Base-by-base conservation (phyloP, 2,113 vertebrate genomes). In the Aptenodytes forsteri region DNA sequence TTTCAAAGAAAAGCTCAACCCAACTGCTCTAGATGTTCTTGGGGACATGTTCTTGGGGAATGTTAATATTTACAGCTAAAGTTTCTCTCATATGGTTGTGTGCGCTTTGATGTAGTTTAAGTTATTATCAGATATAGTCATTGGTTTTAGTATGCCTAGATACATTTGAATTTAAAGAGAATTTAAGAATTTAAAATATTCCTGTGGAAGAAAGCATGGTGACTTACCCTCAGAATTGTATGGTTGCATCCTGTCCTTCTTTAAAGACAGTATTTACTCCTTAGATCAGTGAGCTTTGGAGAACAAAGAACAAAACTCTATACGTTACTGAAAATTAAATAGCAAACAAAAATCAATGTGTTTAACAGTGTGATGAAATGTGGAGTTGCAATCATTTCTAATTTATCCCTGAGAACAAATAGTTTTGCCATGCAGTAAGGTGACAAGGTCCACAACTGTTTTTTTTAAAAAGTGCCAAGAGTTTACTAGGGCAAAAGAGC, bases 261-360 rank as follows among this genome's bases (percentile, higher is more conserved):
- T 7, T 81, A 66, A 80, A 94, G 30, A 27, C 19, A 67, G 9
- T 21, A 40, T n/a, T 75, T 86, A 23, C 18, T 79, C 15, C 34
- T 73, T 62, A 79, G 49, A 59, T 5, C 17, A 25, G 19, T 80
- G 15, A 77, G 11, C 30, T 52, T 49, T 58, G 42, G 13, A 84
- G 55, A 89, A 76, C 8, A 55, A 65, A 92, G 88, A 92, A 30
- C 10, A 89, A 64, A 82, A 66, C 18, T 73, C 16, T 22, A 71
- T 67, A 40, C 16, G 50, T 90, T 87, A 90, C 65, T 87, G 73
- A 89, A 95, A 87, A 88, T 67, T 86, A 89, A 95, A 83, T 46
- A 49, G 9, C 19, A 52, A 86, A 64, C 2, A 16, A 90, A 96
- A 92, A 90, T 91, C 14, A 61, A 1, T 47, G 2, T 56, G 16